Conservation (phyloP, 2,888 invertebrate genomes). For the Helicoverpa assulta region DNA sequence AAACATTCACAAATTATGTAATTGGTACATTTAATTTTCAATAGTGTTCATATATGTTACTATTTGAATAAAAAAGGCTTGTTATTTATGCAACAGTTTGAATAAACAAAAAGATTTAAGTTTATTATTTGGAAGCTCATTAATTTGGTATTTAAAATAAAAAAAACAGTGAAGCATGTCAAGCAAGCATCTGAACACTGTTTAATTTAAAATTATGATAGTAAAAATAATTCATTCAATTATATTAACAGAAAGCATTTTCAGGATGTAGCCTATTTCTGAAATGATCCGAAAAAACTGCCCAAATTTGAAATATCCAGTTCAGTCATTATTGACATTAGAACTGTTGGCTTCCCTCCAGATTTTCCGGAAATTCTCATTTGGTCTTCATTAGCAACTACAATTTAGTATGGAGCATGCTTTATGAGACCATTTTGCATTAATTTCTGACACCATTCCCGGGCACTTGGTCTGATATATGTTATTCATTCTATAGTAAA, state of each 20-base stretch:
- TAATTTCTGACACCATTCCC: conserved; percentile 34
- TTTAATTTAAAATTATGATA: no score
- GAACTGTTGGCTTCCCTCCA: conserved; percentile 58
- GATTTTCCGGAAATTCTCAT: conserved; percentile 53
- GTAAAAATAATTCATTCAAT: no score
- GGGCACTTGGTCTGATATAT: conserved; percentile 37
- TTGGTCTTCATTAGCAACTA: conserved; percentile 55
- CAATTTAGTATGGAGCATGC: conserved; percentile 35
- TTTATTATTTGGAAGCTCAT: no score
- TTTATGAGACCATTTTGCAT: conserved; percentile 40
- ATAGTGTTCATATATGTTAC: no score
- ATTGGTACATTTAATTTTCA: neutral
- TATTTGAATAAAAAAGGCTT: no score
- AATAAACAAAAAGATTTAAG: no score
- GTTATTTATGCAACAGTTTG: no score
- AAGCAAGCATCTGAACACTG: no score
- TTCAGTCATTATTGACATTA: conserved; percentile 44
- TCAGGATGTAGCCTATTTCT: no score
- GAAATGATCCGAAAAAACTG: conserved; percentile 11
- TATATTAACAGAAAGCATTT: no score
- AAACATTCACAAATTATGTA: neutral
- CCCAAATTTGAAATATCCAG: conserved; percentile 44
- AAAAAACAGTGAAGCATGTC: no score
- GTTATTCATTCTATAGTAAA: conserved; percentile 44
- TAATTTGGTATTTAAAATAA: no score